Evolutionary conservation across 2,797 vertebrate genomes (phyloP).

Genomic region (Steatocranus sp.): DNA sequence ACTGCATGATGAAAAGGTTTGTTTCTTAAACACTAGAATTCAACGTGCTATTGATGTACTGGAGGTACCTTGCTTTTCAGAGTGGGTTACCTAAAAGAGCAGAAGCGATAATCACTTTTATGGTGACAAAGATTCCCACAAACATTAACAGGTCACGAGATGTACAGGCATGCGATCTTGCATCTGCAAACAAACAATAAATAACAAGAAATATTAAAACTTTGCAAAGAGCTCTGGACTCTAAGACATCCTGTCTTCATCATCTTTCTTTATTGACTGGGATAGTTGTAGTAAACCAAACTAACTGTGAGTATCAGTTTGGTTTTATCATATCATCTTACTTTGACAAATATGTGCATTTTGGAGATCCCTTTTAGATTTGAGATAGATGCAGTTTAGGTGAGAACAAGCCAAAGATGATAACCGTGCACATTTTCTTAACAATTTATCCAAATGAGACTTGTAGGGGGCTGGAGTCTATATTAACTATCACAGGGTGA

Average conservation of each 20-base stretch:
- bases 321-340: not conserved
- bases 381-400: not conserved
- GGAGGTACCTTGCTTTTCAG: not conserved
- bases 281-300: not conserved
- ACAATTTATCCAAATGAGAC: not conserved
- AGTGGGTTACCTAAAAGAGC: conserved; percentile 58
- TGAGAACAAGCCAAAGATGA: not conserved
- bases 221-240: not conserved
- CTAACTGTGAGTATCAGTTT: not conserved
- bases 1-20: not conserved
- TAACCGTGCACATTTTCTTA: not conserved
- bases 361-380: not conserved
- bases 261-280: not conserved
- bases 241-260: not conserved
- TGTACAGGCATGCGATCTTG: not conserved
- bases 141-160: conserved; percentile 19
- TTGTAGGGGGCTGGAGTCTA: not conserved
- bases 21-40: not conserved
- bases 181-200: not conserved
- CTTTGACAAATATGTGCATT: not conserved
- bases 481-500: not conserved
- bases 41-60: not conserved
- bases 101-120: conserved; percentile 45
- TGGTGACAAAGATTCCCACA: conserved; percentile 26
- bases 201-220: not conserved